phyloP scores from a whole-genome alignment of 2,797 vertebrate genomes.

The Serranus cabrilla region DNA sequence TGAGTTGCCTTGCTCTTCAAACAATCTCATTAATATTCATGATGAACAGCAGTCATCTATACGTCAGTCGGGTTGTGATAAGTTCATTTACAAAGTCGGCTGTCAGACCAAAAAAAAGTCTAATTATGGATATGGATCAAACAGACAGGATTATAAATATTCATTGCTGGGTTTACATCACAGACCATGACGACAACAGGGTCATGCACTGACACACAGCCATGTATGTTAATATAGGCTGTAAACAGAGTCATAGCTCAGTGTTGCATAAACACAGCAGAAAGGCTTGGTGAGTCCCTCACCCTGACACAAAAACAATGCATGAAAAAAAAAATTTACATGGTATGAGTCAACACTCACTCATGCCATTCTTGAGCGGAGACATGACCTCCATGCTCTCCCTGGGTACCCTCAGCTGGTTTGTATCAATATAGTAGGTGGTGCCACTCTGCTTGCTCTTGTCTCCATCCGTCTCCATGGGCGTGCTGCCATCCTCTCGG shows the following conservation, averaged over 20 bases:
- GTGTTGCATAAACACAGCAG: background rate
- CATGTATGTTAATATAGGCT: background rate
- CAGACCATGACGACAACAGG: background rate
- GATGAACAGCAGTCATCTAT: slow-evolving; percentile 25
- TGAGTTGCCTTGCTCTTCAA: slow-evolving; percentile 40
- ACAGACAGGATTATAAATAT: slow-evolving; percentile 43
- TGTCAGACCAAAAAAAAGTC: slow-evolving; percentile 23
- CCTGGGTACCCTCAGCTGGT: slow-evolving; percentile 95
- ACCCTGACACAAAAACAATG: background rate
- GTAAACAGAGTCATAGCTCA: background rate
- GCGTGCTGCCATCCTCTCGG: slow-evolving; percentile 94
- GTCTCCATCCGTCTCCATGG: slow-evolving; percentile 97
- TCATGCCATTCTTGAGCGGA: slow-evolving; percentile 99
- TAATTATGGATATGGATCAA: slow-evolving; percentile 40
- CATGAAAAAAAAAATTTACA: slow-evolving; percentile 33
- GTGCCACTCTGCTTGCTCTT: slow-evolving; percentile 95
- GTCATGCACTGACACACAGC: background rate
- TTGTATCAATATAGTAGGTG: slow-evolving; percentile 97
- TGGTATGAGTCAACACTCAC: slow-evolving; percentile 80
- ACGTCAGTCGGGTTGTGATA: slow-evolving; percentile 35
- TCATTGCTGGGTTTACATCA: slow-evolving; percentile 29
- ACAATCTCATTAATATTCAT: slow-evolving; percentile 58
- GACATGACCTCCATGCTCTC: slow-evolving; percentile 99
- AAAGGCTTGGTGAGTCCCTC: background rate
- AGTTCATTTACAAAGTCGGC: slow-evolving; percentile 18